Percentiles rank a stretch among this genome's conserved stretches.
Conservation (phyloP, 2,797 vertebrate species). For the Eospalax fontanierii region DNA sequence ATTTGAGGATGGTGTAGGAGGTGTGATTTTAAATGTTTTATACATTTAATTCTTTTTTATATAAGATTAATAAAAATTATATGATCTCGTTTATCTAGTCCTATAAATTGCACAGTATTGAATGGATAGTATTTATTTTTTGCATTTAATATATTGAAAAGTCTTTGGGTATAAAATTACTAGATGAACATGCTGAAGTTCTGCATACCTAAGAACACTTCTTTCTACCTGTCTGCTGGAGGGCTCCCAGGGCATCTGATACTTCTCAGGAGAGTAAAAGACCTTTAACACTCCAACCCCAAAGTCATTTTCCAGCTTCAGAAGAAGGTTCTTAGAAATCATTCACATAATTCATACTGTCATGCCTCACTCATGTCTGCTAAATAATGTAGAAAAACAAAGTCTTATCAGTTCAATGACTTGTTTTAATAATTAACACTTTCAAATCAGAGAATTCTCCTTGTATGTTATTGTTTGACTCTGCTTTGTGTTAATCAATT, state of each 20-base stretch:
- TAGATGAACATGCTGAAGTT: not conserved
- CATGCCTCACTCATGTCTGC: not conserved
- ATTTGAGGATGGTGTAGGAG: not conserved
- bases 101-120: not conserved
- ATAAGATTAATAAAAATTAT: no score
- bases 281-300: not conserved
- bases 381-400: slow-evolving; percentile 30
- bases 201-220: not conserved
- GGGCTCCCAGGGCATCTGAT: not conserved
- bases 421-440: slow-evolving; percentile 41
- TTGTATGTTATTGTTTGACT: not conserved
- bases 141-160: not conserved
- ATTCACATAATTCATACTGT: not conserved
- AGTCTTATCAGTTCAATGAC: not conserved
- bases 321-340: not conserved
- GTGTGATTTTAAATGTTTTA: not conserved
- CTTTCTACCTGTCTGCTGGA: not conserved
- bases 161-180: not conserved
- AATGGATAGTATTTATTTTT: not conserved
- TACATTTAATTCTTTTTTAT: no score
- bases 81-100: not conserved
- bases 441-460: slow-evolving; percentile 23
- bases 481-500: slow-evolving; percentile 39
- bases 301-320: not conserved
- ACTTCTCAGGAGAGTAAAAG: not conserved